Evolutionary conservation across 2,113 vertebrate species (phyloP).

Genomic region (Hylia prasina): DNA sequence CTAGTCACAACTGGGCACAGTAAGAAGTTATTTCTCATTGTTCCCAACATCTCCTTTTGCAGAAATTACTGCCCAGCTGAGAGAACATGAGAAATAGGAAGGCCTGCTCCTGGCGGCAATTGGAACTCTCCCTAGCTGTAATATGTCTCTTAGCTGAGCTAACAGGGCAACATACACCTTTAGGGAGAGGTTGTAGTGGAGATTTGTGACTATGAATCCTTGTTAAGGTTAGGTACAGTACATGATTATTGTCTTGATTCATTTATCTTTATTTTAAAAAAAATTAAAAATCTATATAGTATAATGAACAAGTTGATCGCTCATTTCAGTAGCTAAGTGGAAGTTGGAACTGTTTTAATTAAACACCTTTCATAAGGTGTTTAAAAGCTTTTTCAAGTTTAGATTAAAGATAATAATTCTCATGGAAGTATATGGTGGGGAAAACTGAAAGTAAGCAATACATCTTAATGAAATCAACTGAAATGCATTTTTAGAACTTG

Average conservation of each 20-base stretch:
- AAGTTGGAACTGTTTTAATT: not conserved
- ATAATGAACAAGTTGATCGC: not conserved
- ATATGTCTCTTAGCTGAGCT: not conserved
- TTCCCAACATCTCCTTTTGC: not conserved
- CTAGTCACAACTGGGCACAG: not conserved
- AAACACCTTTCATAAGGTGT: not conserved
- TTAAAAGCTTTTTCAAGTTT: not conserved
- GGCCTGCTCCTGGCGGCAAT: not conserved
- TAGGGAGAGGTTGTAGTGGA: not conserved
- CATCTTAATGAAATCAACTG: not conserved
- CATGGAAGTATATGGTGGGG: not conserved
- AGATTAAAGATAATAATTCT: not conserved
- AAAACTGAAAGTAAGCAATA: not conserved
- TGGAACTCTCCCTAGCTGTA: not conserved
- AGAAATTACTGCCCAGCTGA: not conserved
- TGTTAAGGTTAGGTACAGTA: not conserved
- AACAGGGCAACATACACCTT: accelerated
- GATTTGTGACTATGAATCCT: not conserved
- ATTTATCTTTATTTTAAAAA: not conserved
- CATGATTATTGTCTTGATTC: not conserved
- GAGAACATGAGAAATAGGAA: not conserved
- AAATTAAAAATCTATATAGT: not conserved
- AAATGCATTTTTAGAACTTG: not conserved
- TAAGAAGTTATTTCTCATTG: not conserved
- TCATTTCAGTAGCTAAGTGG: not conserved